Evolutionary conservation across 2,888 invertebrate genomes (phyloP), one percentile per base, ranked within the genome.

Genomic region (Anticlea derivata): DNA sequence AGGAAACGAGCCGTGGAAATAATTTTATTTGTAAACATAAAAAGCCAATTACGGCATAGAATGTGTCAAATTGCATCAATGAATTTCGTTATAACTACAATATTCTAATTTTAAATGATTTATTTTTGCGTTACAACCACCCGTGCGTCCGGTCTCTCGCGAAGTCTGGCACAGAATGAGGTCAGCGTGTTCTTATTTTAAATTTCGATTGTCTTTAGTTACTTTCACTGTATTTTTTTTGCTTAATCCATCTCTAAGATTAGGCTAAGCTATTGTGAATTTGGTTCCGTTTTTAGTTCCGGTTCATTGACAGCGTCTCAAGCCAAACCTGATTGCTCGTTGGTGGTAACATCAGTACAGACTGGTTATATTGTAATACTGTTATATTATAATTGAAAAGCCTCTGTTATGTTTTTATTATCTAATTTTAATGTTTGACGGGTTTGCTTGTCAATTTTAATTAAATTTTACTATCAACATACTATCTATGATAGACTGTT

Each of bases 131-230:
- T 66, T 63, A 50, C 58, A 62, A 54, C 66, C 72, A 66, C 68
- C 63, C 58, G 62, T 58, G 61, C 71, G 75, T 70, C 76, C 72
- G 78, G 73, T 75, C 80, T 75, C 78, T 77, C 68, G 75, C 76
- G 68, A 78, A 78, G 81, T 67, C 75, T 66, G 75, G 68, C 62
- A 54, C 39, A 80, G 80, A 89, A 88, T 88, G 88, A 79, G 88
- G 88, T 81, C 87, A 78, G 50, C 59, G 62, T 70, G 83, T 82
- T 85, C 86, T 86, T 86, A 82, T 88, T 88, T 86, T 85, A 83
- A 83, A 85, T 82, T 83, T 80, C 79, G 75, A 83, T 80, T 83
- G 78, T 78, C 74, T 71, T 67, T 68, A 64, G 70, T 48, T 35
- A 83, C 86, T 86, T 88, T 87, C 86, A 80, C 86, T 83, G 59